These are phyloP conservation scores for Sinocyclocheilus anophthalmus DNA, from an alignment of 2,113 vertebrate genomes.

Conservation along the genomic window DNA sequence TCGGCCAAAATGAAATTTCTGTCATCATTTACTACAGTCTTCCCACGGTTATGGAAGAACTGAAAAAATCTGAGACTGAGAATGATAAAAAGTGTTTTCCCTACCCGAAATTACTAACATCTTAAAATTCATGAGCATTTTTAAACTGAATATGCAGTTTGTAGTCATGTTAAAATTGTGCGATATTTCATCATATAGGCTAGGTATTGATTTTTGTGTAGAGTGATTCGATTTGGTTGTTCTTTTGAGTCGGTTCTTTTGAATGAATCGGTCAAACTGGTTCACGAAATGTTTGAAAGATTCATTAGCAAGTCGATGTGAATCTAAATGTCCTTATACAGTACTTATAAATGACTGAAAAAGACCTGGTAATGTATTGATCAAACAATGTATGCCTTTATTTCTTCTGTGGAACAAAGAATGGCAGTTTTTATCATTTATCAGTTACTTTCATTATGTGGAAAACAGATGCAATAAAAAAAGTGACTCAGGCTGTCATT, in stretches of 20 bases:
- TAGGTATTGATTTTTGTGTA: not conserved
- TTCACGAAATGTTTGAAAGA: not conserved
- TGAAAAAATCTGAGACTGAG: not conserved
- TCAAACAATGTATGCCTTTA: not conserved
- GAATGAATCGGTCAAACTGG: not conserved
- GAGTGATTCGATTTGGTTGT: not conserved
- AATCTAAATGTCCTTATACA: not conserved
- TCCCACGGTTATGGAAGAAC: not conserved
- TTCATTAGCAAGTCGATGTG: not conserved
- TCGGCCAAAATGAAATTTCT: not conserved
- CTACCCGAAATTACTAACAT: not conserved
- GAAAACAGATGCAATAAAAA: not conserved
- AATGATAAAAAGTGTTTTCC: not conserved
- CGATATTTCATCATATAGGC: not conserved
- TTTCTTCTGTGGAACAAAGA: not conserved
- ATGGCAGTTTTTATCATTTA: not conserved
- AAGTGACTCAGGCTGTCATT: constrained; percentile 6
- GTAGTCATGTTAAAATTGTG: not conserved
- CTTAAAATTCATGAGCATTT: not conserved
- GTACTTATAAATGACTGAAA: not conserved
- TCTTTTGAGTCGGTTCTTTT: constrained; percentile 16
- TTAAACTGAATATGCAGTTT: not conserved
- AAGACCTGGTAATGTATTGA: not conserved
- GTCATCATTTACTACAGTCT: not conserved
- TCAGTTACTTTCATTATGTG: not conserved